A percentile compares a stretch with the other conserved stretches of the same genome.
Conservation (phyloP, 2,888 invertebrate species). For the Emmelina monodactyla region DNA sequence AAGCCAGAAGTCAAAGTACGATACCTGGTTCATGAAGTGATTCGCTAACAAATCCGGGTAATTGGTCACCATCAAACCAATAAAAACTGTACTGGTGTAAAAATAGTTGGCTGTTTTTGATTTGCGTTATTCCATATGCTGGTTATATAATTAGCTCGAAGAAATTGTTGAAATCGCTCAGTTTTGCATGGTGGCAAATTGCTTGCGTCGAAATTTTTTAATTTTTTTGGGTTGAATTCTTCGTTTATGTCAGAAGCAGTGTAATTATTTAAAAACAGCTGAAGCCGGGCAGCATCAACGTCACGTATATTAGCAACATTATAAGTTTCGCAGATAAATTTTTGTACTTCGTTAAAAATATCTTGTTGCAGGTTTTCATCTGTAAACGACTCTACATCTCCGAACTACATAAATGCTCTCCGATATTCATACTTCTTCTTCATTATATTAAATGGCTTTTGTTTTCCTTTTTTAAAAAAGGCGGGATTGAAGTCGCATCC, state of each 20-base stretch:
- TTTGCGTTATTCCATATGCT: conserved; percentile 2
- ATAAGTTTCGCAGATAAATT: too few species aligned
- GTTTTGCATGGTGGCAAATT: too few species aligned
- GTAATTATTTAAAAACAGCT: conserved; percentile 14
- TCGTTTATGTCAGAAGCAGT: conserved; percentile 14
- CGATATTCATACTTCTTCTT: conserved; percentile 8
- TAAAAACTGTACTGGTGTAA: conserved; percentile 17
- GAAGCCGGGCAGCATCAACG: conserved; percentile 7
- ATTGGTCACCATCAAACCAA: conserved; percentile 18
- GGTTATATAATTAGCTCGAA: neutral
- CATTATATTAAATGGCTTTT: conserved; percentile 11
- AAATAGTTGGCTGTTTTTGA: conserved; percentile 12
- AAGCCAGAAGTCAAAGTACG: too few species aligned
- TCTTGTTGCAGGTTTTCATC: conserved; percentile 6
- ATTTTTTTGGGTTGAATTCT: too few species aligned
- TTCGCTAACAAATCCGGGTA: conserved; percentile 16
- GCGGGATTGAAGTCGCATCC: conserved; percentile 17
- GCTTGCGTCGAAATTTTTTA: too few species aligned
- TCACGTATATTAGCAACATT: conserved; percentile 13
- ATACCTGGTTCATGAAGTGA: too few species aligned
- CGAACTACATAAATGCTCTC: conserved; percentile 6
- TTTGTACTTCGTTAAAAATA: too few species aligned
- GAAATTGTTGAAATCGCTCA: too few species aligned
- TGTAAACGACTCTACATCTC: neutral
- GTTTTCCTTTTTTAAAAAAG: conserved; percentile 16